Evolutionary conservation across 2,113 vertebrate species (phyloP).

Genomic region (Antechinus flavipes): DNA sequence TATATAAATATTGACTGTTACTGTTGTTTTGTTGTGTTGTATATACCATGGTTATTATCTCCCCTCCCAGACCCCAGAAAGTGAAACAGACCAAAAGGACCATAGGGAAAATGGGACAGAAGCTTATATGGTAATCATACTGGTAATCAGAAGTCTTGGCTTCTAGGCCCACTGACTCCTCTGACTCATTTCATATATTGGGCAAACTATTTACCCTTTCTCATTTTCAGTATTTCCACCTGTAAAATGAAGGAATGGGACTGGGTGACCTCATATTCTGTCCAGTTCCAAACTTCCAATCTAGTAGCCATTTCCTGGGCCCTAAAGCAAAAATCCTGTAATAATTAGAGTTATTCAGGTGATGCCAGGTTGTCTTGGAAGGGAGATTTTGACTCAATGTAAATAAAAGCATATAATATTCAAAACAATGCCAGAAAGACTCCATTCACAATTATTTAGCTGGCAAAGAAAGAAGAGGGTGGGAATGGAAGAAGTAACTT

Average conservation of each 20-base stretch:
- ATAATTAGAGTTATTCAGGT: constrained; percentile 1
- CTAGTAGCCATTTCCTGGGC: neutral
- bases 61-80: neutral
- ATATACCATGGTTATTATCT: neutral
- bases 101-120: neutral
- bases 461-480: neutral
- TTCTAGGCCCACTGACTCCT: neutral
- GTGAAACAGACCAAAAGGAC: neutral
- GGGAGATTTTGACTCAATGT: neutral
- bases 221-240: neutral
- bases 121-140: neutral
- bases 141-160: neutral
- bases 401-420: neutral
- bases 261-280: neutral
- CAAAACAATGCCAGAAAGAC: neutral
- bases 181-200: neutral
- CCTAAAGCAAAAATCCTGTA: neutral
- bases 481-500: neutral
- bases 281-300: neutral
- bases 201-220: neutral
- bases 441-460: neutral
- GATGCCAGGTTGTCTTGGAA: neutral
- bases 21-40: neutral
- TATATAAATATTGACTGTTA: neutral
- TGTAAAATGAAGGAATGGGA: neutral